Evolutionary conservation across 23 tunicate species (phyloP).

Genomic region (Ciona savignyi): DNA sequence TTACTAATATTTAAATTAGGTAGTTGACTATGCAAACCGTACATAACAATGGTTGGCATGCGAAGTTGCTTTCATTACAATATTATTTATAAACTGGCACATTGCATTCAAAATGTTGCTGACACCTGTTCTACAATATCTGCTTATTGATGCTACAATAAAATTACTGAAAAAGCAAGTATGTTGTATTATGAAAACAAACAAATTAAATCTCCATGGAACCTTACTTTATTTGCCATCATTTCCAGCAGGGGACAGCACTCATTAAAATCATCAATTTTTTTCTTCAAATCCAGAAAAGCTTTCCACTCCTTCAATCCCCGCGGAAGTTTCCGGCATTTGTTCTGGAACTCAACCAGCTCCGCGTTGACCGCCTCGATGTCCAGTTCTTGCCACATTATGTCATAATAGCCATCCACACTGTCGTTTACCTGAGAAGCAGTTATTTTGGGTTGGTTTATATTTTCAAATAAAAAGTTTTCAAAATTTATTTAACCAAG

Average conservation of each 20-base stretch:
- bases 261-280: slow-evolving; percentile 93
- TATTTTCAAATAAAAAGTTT: no score
- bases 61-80: no score
- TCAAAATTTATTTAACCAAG: no score
- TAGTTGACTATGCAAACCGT: no score
- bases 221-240: slow-evolving; percentile 80
- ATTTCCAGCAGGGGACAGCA: slow-evolving; percentile 92
- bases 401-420: slow-evolving; percentile 90
- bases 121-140: no score
- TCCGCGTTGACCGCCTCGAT: slow-evolving; percentile 79
- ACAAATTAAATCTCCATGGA: not conserved
- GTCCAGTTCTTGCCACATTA: slow-evolving; percentile 85
- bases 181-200: no score
- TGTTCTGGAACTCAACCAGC: slow-evolving; percentile 80
- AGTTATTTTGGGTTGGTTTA: not conserved
- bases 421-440: slow-evolving; percentile 54
- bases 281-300: slow-evolving; percentile 65
- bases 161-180: not conserved
- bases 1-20: no score
- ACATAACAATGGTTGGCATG: no score
- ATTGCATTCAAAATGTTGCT: no score
- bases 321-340: slow-evolving; percentile 87
- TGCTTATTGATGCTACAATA: no score
- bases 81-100: no score
- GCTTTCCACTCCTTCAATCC: slow-evolving; percentile 89